Base-by-base conservation (phyloP, 2,113 vertebrate species). In the Macquaria australasica region DNA sequence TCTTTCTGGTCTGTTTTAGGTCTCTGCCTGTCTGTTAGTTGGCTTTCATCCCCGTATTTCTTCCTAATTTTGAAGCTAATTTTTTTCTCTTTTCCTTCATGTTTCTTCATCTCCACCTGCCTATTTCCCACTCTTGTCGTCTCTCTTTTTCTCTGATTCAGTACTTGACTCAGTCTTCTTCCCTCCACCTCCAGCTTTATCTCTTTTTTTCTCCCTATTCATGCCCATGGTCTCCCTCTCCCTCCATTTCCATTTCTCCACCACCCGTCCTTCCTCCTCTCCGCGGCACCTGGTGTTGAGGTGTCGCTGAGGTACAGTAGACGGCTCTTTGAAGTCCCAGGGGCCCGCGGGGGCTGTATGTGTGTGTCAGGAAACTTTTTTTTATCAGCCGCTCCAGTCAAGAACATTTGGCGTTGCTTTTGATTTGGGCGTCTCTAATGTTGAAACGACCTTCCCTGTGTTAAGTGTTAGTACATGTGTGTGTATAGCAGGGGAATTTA, bases 301-400 rank as follows among this genome's bases (percentile, higher is more conserved):
- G 94, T 95, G 94, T 93, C 23, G 45, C 90, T 85, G 90, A 89
- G 85, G 85, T 93, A 91, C 89, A 88, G 91, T 90, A 85, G 86
- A 85, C 75, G 62, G 48, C 88, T 92, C 90, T 95, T 96, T 96
- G 94, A 95, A 93, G 90, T 95, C 89, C 83, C 68, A 11, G 70
- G 83, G 86, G 86, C 77, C 85, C 78, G 82, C 6, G 1, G 79
- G 79, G 79, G 48, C 51, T 63, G 77, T 82, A 64, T 43, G 64
- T 78, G 53, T 85, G 79, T 69, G 77, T 83, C 56, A 82, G 85
- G 78, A 88, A 85, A 85, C 39, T 72, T 87, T 39, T 34, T 87
- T 70, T 70, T 81, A 88, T 83, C 88, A 80, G 83, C 66, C 75
- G 72, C 77, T 79, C 50, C 67, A 84, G 79, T 88, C 60, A 70